Percentiles rank a stretch among this genome's conserved stretches.
Evolutionary conservation across 2,888 invertebrate species (phyloP).

Genomic region (Clanis bilineata): DNA sequence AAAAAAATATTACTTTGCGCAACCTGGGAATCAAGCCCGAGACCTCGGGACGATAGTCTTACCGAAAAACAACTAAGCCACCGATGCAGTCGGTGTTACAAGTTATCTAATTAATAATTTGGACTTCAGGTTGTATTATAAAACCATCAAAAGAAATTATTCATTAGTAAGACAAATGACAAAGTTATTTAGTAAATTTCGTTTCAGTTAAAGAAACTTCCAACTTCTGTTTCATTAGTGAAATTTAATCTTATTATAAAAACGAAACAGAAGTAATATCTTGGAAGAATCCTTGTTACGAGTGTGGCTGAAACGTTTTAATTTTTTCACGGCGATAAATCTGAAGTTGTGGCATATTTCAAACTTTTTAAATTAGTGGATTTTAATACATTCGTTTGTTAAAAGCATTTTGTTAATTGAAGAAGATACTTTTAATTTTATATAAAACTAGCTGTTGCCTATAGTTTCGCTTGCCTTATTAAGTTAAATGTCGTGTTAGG

Average conservation of each 20-base stretch:
- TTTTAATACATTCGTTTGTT: not conserved
- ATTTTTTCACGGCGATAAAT: slow-evolving; percentile 9
- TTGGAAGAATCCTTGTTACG: slow-evolving; percentile 57
- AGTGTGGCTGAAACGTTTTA: slow-evolving; percentile 48
- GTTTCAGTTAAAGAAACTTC: slow-evolving; percentile 61
- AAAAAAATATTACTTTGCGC: too few species aligned
- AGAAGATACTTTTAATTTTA: not conserved
- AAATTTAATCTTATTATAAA: slow-evolving; percentile 72
- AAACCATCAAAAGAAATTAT: slow-evolving; percentile 44
- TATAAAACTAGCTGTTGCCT: too few species aligned
- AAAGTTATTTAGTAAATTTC: slow-evolving; percentile 66
- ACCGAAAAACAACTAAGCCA: too few species aligned
- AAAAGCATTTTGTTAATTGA: not conserved
- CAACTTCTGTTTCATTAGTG: slow-evolving; percentile 77
- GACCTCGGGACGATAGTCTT: too few species aligned
- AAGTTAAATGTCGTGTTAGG: too few species aligned
- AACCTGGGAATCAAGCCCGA: too few species aligned
- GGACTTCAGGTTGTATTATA: slow-evolving; percentile 20
- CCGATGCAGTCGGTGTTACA: too few species aligned
- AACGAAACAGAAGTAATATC: slow-evolving; percentile 57
- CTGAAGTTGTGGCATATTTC: slow-evolving; percentile 5
- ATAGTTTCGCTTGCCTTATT: too few species aligned
- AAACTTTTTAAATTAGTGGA: not conserved
- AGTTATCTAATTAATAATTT: too few species aligned
- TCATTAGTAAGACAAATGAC: slow-evolving; percentile 64